A percentile compares a stretch with the other conserved stretches of the same genome.
These are phyloP conservation scores for Melinopterus prodromus DNA, from an alignment of 2,888 invertebrate species.

Conservation along the genomic window DNA sequence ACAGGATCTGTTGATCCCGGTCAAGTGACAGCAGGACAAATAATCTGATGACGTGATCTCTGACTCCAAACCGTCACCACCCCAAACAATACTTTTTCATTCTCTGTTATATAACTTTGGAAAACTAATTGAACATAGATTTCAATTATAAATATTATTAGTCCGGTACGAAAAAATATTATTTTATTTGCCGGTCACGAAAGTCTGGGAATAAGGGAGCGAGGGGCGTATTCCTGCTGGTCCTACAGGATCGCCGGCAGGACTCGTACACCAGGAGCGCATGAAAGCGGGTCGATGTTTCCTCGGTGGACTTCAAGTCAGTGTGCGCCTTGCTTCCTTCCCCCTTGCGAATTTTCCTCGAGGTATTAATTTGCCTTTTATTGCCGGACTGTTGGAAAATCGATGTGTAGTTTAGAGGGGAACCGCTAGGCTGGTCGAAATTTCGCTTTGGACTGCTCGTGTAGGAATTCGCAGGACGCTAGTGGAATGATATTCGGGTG, in stretches of 20 bases:
- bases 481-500: too few relatives aligned
- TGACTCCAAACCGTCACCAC: neutral
- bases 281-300: conserved; percentile 39
- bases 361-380: conserved; percentile 26
- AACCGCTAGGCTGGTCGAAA: neutral
- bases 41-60: neutral
- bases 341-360: conserved; percentile 22
- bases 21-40: neutral
- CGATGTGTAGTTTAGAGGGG: conserved; percentile 23
- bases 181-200: neutral
- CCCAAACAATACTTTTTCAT: neutral
- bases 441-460: neutral
- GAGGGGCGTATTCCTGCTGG: conserved; percentile 33
- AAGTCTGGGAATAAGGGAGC: neutral
- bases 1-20: neutral
- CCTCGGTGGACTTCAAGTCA: neutral
- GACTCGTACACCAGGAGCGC: conserved; percentile 50
- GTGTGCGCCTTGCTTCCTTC: neutral
- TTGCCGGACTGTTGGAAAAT: conserved; percentile 25
- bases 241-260: conserved; percentile 51
- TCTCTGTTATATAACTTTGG: neutral
- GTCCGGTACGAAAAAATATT: neutral
- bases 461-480: neutral
- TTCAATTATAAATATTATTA: neutral
- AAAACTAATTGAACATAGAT: neutral